Percentiles rank a stretch among this genome's conserved stretches.
These are phyloP conservation scores for Mellilla xanthometata DNA, from an alignment of 2,888 invertebrate genomes.

Conservation along the genomic window DNA sequence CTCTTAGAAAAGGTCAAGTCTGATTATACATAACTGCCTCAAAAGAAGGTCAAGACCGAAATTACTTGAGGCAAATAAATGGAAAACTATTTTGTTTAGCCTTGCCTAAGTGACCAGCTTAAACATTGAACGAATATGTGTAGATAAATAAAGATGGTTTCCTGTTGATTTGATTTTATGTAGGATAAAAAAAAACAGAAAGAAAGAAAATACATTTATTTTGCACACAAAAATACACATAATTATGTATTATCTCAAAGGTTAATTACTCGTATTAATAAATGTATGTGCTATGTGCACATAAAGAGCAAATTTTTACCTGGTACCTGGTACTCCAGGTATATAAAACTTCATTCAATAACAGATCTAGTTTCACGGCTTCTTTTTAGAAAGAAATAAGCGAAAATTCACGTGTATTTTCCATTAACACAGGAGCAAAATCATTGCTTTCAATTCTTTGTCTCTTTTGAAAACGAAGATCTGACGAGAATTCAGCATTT, in stretches of 20 bases:
- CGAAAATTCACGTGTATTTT: background rate
- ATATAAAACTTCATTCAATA: too few relatives aligned
- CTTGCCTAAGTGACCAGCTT: background rate
- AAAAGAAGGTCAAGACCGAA: conserved; percentile 1
- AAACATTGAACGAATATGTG: too few relatives aligned
- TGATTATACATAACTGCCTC: background rate
- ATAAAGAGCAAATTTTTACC: too few relatives aligned
- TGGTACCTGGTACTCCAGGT: too few relatives aligned
- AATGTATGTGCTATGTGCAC: too few relatives aligned
- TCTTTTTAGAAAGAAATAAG: conserved; percentile 15
- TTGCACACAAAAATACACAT: too few relatives aligned
- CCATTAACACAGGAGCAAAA: background rate
- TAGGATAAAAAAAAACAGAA: too few relatives aligned
- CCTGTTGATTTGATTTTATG: too few relatives aligned
- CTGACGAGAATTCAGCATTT: conserved; percentile 19
- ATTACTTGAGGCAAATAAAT: background rate
- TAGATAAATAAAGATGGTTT: too few relatives aligned
- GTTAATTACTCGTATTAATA: too few relatives aligned
- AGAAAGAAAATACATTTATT: too few relatives aligned
- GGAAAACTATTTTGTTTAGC: background rate
- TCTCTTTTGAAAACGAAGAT: conserved; percentile 16
- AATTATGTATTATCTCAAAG: too few relatives aligned
- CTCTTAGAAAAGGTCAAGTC: background rate
- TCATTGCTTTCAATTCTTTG: background rate
- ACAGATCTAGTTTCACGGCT: conserved; percentile 10